Percentiles rank a stretch among this genome's conserved stretches.
Conservation (phyloP, 2,113 vertebrate genomes). For the Meriones unguiculatus region DNA sequence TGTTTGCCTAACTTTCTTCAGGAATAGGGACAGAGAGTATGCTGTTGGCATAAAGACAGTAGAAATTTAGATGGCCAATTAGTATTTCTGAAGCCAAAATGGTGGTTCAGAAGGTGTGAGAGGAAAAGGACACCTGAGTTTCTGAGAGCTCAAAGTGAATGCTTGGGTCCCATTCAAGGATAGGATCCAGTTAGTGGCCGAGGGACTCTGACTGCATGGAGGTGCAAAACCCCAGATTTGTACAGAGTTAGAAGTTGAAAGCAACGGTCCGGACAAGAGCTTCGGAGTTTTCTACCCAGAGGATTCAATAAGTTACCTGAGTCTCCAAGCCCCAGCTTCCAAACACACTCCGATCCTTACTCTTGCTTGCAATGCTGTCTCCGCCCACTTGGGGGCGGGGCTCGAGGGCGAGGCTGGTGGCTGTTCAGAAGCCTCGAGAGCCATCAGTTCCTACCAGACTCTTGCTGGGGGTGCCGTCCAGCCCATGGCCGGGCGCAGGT, state of each 20-base stretch:
- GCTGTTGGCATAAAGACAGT: neutral
- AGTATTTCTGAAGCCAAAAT: neutral
- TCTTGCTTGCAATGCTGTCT: neutral
- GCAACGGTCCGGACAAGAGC: neutral
- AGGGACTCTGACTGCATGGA: neutral
- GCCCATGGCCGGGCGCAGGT: neutral
- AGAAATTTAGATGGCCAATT: neutral
- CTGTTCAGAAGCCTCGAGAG: slow-evolving; percentile 52
- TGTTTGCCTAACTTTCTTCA: neutral
- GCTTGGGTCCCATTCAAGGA: neutral
- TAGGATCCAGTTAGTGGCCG: neutral
- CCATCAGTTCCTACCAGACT: slow-evolving; percentile 69
- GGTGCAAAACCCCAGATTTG: neutral
- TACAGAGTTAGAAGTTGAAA: neutral
- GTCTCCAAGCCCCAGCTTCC: neutral
- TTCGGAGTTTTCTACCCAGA: neutral
- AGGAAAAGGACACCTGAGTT: neutral
- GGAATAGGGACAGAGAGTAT: neutral
- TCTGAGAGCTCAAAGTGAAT: neutral
- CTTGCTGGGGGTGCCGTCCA: neutral
- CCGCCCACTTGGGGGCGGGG: slow-evolving; percentile 41
- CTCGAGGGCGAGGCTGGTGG: slow-evolving; percentile 48
- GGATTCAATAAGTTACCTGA: neutral
- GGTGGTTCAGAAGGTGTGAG: neutral
- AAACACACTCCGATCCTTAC: neutral